Percentiles rank a stretch among this genome's conserved stretches.
These are phyloP conservation scores for Tetrax tetrax DNA, from an alignment of 2,113 vertebrate species.

Conservation along the genomic window DNA sequence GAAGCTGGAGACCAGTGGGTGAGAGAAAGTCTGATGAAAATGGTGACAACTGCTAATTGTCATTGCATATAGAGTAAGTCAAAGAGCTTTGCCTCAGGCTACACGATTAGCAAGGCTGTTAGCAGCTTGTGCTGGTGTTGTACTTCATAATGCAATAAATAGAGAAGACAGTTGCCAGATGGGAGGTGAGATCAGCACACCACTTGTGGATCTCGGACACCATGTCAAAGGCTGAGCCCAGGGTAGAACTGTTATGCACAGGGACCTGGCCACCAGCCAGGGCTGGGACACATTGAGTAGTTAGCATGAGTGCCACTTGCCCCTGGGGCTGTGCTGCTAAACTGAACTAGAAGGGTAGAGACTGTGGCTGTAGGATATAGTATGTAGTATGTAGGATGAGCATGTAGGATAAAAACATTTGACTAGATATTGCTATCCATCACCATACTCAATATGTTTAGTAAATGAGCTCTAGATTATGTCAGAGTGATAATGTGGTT, in stretches of 20 bases:
- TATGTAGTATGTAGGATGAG: neutral
- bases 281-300: neutral
- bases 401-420: neutral
- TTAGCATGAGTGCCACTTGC: no score
- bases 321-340: neutral
- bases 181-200: neutral
- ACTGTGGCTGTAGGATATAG: neutral
- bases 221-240: neutral
- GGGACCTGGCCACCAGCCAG: neutral
- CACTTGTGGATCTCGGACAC: rapidly evolving
- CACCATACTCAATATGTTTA: neutral
- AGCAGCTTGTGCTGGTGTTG: neutral
- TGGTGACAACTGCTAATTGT: neutral
- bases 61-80: neutral
- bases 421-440: neutral
- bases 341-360: neutral
- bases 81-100: neutral
- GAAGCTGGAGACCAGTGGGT: neutral
- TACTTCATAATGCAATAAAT: neutral
- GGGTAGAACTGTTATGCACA: neutral
- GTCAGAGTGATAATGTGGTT: neutral
- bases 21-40: neutral
- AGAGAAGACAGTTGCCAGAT: neutral
- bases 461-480: neutral
- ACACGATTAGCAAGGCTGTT: neutral